Base-by-base conservation (phyloP, 2,888 invertebrate genomes). In the Lysandra coridon region DNA sequence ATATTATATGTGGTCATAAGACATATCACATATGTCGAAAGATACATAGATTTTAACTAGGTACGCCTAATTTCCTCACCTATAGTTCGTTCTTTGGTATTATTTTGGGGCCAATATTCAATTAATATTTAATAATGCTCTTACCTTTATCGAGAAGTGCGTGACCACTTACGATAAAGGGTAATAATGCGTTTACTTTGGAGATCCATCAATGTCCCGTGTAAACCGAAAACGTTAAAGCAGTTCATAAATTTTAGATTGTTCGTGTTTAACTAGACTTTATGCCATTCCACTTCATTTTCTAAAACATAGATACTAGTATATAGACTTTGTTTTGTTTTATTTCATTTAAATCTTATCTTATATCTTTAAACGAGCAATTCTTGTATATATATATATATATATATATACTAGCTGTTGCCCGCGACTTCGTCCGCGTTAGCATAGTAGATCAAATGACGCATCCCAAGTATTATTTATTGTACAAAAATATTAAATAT, bases 101-200 rank as follows among this genome's bases (percentile, higher is more conserved):
- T 4, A 4, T 57, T 57, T 57, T 17, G 4, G 17, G 17, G 57
- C 14, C 17, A 57, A 57, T 57, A 4, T 57, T 57, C 57, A 57
- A 57, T 57, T 57, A 57, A 57, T 57, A 4, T 57, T 57, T 57
- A 53, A 57, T 57, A 57, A 57, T 57, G 17, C 17, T 57, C 17
- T 57, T 57, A 57, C 57, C 57, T 17, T 57, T 57, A 57, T 57
- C 14, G 57, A 64, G 30, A 64, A 64, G 2, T 64, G 30, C 62
- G 62, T 64, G 62, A 64, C 62, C 62, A 64, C 23, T 30, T 64
- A 23, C 23, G 62, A 23, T 23, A 7, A 64, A 23, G 23, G 62
- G 10, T 64, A 64, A 64, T 64, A 64, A 64, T 23, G 23, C 23
- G 23, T 64, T 62, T 62, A n/a, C 62, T 62, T 62, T 62, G 62